These are phyloP conservation scores for Agriotes lineatus DNA, from an alignment of 2,888 invertebrate species.

Conservation along the genomic window DNA sequence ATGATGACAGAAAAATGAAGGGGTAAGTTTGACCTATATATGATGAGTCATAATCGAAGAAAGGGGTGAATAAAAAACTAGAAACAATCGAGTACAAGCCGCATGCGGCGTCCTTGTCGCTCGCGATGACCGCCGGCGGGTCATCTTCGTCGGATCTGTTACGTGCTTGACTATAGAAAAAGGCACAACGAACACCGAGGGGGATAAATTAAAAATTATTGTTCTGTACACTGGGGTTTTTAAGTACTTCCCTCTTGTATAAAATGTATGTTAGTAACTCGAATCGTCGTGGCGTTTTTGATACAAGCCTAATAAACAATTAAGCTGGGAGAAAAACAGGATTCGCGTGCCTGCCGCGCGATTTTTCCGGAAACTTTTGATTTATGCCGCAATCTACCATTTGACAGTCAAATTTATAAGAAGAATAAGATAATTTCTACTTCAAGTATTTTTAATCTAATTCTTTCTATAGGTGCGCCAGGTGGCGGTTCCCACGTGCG, in stretches of 20 bases:
- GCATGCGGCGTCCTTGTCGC: constrained; percentile 9
- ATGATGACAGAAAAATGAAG: constrained; percentile 40
- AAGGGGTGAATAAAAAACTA: constrained; percentile 46
- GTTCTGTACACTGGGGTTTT: constrained; percentile 40
- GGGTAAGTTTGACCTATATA: constrained; percentile 49
- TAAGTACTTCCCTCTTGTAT: constrained; percentile 38
- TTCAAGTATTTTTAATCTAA: constrained; percentile 55
- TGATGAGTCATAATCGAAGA: constrained; percentile 49
- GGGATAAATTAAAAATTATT: constrained; percentile 47
- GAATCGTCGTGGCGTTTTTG: neutral
- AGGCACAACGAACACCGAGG: constrained; percentile 31
- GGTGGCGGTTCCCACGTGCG: constrained; percentile 45
- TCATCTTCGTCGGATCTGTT: constrained; percentile 22
- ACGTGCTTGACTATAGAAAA: constrained; percentile 8
- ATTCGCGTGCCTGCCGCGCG: constrained; percentile 30
- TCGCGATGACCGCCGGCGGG: no score
- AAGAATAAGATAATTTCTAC: constrained; percentile 50
- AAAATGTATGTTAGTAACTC: constrained; percentile 42
- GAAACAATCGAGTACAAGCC: constrained; percentile 15
- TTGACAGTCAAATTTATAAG: constrained; percentile 48
- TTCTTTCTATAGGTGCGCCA: constrained; percentile 51
- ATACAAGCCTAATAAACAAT: neutral
- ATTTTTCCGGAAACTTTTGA: constrained; percentile 38
- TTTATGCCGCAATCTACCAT: constrained; percentile 43
- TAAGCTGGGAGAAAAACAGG: neutral